These are phyloP conservation scores for Aromia moschata DNA, from an alignment of 2,888 invertebrate genomes.

Conservation along the genomic window DNA sequence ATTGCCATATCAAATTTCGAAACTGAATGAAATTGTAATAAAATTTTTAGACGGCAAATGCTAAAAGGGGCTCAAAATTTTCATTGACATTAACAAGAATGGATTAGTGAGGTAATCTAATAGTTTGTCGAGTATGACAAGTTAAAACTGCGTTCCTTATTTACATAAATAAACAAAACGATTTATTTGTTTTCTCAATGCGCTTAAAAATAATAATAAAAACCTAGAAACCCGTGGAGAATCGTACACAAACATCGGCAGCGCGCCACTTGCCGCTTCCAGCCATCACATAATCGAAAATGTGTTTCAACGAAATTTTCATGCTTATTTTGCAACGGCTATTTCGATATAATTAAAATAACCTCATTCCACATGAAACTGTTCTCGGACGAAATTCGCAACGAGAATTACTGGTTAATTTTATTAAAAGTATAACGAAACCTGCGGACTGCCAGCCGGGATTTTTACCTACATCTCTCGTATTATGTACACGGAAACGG, in stretches of 20 bases:
- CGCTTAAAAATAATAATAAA: neutral
- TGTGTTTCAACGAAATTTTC: neutral
- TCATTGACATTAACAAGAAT: too few relatives aligned
- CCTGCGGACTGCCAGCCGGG: conserved; percentile 14
- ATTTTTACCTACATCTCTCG: too few relatives aligned
- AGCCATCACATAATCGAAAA: conserved; percentile 1
- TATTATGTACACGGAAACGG: neutral
- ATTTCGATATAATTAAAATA: conserved; percentile 22
- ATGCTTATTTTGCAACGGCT: conserved; percentile 2
- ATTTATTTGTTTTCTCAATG: too few relatives aligned
- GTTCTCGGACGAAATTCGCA: conserved; percentile 17
- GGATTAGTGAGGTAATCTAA: too few relatives aligned
- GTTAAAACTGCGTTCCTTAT: too few relatives aligned
- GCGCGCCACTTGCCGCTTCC: neutral
- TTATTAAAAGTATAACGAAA: conserved; percentile 26
- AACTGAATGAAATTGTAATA: too few relatives aligned
- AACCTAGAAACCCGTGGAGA: neutral
- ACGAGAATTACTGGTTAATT: conserved; percentile 13
- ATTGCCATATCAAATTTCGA: too few relatives aligned
- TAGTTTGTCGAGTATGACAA: too few relatives aligned
- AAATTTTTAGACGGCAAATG: too few relatives aligned
- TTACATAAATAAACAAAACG: too few relatives aligned
- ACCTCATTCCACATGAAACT: conserved; percentile 27
- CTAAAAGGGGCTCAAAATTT: too few relatives aligned
- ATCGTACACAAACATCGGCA: neutral